Evolutionary conservation across 1,140 invertebrate species (phyloP).

Genomic region (Vanessa atalanta): DNA sequence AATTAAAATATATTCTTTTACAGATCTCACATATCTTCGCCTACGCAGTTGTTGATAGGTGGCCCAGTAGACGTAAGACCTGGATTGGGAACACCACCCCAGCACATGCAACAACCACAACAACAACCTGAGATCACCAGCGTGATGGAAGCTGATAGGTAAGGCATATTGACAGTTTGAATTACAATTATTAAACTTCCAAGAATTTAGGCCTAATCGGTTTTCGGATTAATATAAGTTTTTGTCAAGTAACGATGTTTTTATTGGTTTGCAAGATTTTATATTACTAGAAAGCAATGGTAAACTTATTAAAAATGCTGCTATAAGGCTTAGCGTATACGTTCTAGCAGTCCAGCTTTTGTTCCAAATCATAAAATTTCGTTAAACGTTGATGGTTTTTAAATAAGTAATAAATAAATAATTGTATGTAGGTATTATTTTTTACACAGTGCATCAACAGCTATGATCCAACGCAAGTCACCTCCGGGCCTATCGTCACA

Average conservation of each 20-base stretch:
- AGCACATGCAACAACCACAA: conserved; percentile 66
- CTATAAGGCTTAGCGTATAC: too few relatives aligned
- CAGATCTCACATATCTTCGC: conserved; percentile 78
- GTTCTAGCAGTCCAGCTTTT: too few relatives aligned
- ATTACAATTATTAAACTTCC: neutral
- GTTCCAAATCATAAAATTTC: too few relatives aligned
- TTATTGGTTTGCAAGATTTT: too few relatives aligned
- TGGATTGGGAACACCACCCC: conserved; percentile 60
- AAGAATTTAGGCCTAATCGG: too few relatives aligned
- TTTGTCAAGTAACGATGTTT: too few relatives aligned
- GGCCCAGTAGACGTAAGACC: conserved; percentile 70
- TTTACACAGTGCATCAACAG: conserved; percentile 58
- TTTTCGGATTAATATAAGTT: too few relatives aligned
- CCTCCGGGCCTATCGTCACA: conserved; percentile 63
- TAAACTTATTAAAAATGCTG: too few relatives aligned
- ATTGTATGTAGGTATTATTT: conserved; percentile 8
- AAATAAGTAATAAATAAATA: neutral
- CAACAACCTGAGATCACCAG: conserved; percentile 76
- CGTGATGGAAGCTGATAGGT: conserved; percentile 83
- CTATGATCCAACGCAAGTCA: conserved; percentile 71
- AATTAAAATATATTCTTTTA: conserved; percentile 25
- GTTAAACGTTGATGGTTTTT: too few relatives aligned
- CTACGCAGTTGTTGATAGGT: conserved; percentile 72
- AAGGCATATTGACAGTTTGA: conserved; percentile 36
- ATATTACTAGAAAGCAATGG: too few relatives aligned